Evolutionary conservation across 2,113 vertebrate species (phyloP).

Genomic region (Dunckerocampus dactyliophorus): DNA sequence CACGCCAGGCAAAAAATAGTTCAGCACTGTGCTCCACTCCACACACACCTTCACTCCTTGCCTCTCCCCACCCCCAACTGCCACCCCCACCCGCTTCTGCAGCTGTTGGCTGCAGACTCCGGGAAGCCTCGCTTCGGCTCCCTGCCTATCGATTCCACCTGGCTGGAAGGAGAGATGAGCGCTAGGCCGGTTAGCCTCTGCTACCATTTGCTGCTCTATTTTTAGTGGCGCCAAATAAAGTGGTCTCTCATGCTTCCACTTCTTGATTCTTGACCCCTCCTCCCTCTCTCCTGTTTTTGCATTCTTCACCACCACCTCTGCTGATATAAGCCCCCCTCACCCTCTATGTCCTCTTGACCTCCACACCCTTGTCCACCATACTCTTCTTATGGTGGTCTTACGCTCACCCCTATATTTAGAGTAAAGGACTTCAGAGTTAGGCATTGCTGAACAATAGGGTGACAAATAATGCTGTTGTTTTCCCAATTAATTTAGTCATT

Average conservation of each 20-base stretch:
- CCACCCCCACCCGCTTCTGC: constrained; percentile 70
- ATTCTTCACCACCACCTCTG: constrained; percentile 57
- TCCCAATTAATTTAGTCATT: constrained; percentile 26
- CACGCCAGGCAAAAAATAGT: constrained; percentile 99
- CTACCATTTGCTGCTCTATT: constrained; percentile 82
- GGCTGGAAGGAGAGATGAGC: constrained; percentile 61
- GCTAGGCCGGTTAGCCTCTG: constrained; percentile 57
- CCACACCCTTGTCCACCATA: constrained; percentile 16
- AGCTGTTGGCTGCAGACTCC: constrained; percentile 82
- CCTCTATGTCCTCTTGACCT: constrained; percentile 57
- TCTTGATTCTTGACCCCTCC: constrained; percentile 42
- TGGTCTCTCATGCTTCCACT: constrained; percentile 71
- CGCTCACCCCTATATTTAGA: constrained; percentile 83
- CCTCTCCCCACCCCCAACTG: constrained; percentile 63
- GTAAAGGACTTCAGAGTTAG: constrained; percentile 44
- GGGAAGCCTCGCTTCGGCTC: constrained; percentile 80
- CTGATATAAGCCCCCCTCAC: constrained; percentile 39
- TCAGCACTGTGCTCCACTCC: constrained; percentile 62
- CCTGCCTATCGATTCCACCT: constrained; percentile 90
- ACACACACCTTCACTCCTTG: constrained; percentile 18
- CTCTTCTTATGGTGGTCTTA: constrained; percentile 75
- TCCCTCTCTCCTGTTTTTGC: constrained; percentile 39
- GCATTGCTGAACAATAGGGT: constrained; percentile 26
- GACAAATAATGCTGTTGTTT: constrained; percentile 23
- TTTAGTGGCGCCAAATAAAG: constrained; percentile 96